Base-by-base conservation (phyloP, 2,797 vertebrate genomes). In the Allobates femoralis region DNA sequence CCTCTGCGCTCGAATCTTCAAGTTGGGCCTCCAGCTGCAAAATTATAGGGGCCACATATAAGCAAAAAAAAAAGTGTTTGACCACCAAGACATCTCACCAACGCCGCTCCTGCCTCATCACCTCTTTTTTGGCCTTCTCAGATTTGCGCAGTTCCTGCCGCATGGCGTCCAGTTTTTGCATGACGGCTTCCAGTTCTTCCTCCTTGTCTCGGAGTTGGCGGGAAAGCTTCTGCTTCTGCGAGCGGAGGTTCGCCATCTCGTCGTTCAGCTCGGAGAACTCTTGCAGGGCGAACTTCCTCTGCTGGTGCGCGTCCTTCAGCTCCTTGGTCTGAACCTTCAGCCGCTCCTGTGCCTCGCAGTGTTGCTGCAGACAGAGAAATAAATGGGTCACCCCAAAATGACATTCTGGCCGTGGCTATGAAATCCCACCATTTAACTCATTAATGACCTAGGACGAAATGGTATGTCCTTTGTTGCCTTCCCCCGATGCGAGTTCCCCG, bases 151-250 rank as follows among this genome's bases (percentile, higher is more conserved):
- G 91, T 15, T 99, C 98, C 93, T 98, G 97, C 0, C 95, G 93
- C 94, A 96, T 94, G 66, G 92, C 34, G 32, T 99, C 97, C 0
- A 97, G 94, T 89, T 96, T 98, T 92, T 97, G 96, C 93, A 96
- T 93, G 85, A 97, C 93, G 14, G 90, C 89, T 81, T 98, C 98
- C 94, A 96, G 71, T 93, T 99, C 97, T 28, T 99, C 98, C 89
- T 99, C 97, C 60, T 97, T 98, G 94, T 99, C 98, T 0, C 97
- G 94, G 0, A 99, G 96, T 67, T 98, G 97, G 2, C 98, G 97
- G 5, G 96, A 94, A 71, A 97, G 94, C 46, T 96, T 96, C 91
- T 98, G 97, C 88, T 98, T 99, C 77, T 97, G 96, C 1, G 97
- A 96, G 50, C 96, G 95, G 71, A 98, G 94, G 84, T 99, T 97